Evolutionary conservation across 2,888 invertebrate genomes (phyloP).

Genomic region (Cerastis leucographa): DNA sequence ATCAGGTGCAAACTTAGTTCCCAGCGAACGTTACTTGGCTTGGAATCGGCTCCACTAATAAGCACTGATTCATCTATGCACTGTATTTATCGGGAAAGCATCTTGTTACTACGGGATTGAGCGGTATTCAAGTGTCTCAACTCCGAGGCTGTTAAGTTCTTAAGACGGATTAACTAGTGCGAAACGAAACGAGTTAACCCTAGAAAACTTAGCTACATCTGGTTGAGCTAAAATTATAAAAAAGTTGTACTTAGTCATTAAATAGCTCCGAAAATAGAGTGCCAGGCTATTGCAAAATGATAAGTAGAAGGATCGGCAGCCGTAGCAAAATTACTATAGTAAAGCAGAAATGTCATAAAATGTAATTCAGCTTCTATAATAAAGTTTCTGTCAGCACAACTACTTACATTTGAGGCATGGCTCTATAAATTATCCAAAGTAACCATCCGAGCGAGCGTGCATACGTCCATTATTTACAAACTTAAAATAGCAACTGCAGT

Average conservation of each 20-base stretch:
- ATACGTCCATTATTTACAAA: conserved; percentile 56
- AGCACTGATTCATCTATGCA: conserved; percentile 55
- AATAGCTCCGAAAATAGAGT: not conserved
- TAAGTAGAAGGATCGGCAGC: not conserved
- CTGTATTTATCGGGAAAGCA: conserved; percentile 61
- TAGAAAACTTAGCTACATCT: not conserved
- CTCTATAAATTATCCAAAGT: conserved; percentile 52
- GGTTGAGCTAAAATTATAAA: conserved; percentile 27
- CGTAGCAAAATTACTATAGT: conserved; percentile 6
- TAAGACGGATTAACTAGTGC: conserved; percentile 33
- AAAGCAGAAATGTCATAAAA: conserved; percentile 16
- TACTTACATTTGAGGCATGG: conserved; percentile 46
- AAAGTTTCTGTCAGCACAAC: conserved; percentile 44
- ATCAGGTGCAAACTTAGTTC: conserved; percentile 74
- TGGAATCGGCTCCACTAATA: conserved; percentile 60
- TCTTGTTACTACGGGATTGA: conserved; percentile 56
- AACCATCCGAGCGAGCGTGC: conserved; percentile 44
- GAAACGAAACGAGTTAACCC: conserved; percentile 21
- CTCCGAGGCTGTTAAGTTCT: conserved; percentile 28
- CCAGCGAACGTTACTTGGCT: conserved; percentile 65
- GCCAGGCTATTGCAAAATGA: conserved; percentile 2
- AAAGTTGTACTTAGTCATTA: not conserved
- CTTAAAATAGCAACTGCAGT: conserved; percentile 62
- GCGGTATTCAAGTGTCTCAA: conserved; percentile 38
- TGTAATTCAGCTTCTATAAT: conserved; percentile 31